phyloP scores from a whole-genome alignment of 1,140 invertebrate genomes.

The Drosophila busckii region DNA sequence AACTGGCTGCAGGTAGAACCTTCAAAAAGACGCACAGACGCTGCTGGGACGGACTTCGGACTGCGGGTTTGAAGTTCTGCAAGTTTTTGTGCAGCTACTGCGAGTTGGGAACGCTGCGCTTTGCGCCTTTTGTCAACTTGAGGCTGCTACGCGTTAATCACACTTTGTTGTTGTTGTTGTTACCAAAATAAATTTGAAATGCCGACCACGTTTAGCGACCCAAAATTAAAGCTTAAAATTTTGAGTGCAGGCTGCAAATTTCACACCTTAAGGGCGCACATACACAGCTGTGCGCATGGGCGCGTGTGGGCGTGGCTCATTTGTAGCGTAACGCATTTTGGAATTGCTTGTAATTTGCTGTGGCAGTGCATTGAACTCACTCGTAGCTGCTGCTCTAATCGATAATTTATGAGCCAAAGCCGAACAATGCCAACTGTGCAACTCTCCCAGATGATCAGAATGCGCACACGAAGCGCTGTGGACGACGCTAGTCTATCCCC shows the following conservation, averaged over 20 bases:
- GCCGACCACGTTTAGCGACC: conserved; percentile 54
- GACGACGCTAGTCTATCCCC: conserved; percentile 45
- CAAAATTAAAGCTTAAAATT: conserved; percentile 65
- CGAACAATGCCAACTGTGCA: conserved; percentile 39
- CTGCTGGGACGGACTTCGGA: conserved; percentile 4
- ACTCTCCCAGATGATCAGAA: conserved; percentile 22
- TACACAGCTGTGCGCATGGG: conserved; percentile 3
- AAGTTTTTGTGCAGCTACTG: conserved; percentile 71
- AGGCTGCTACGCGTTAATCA: conserved; percentile 68
- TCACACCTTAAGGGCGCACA: conserved; percentile 55
- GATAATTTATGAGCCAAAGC: conserved; percentile 60
- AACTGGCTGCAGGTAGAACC: conserved; percentile 45
- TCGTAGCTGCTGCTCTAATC: conserved; percentile 62
- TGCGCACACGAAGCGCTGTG: conserved; percentile 27
- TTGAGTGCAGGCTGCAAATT: conserved; percentile 55
- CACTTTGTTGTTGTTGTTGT: conserved; percentile 38
- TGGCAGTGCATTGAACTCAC: conserved; percentile 40
- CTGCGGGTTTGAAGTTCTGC: conserved; percentile 26
- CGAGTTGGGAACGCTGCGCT: conserved; percentile 6
- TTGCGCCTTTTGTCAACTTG: too few species aligned
- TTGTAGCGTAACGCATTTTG: conserved; percentile 50
- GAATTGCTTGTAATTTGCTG: conserved; percentile 46
- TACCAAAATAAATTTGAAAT: conserved; percentile 58
- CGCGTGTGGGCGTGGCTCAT: conserved; percentile 42
- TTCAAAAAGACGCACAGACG: not conserved